Percentiles rank a stretch among this genome's conserved stretches.
phyloP scores from a whole-genome alignment of 1,140 invertebrate genomes.

The Drosophila nigromelanica region DNA sequence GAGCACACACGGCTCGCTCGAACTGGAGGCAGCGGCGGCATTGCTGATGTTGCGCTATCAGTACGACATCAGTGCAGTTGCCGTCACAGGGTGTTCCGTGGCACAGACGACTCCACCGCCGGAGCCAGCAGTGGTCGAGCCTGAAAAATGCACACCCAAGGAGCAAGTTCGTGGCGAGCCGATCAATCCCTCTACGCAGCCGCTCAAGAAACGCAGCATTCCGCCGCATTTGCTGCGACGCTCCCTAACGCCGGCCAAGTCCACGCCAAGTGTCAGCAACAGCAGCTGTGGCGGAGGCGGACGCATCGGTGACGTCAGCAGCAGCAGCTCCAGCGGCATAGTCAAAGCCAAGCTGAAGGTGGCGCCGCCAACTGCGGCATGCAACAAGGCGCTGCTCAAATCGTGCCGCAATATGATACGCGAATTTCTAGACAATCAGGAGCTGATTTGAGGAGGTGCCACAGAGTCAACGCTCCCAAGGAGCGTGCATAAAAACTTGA shows the following conservation, averaged over 20 bases:
- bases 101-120: constrained; percentile 12
- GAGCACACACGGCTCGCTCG: constrained; percentile 28
- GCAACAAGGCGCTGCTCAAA: constrained; percentile 57
- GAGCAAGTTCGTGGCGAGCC: constrained; percentile 35
- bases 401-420: constrained; percentile 71
- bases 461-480: not conserved
- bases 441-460: constrained; percentile 35
- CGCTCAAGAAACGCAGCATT: constrained; percentile 60
- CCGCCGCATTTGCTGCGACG: constrained; percentile 52
- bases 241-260: constrained; percentile 43
- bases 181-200: constrained; percentile 26
- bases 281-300: not conserved
- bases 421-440: constrained; percentile 64
- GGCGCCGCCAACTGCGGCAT: not conserved
- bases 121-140: not conserved
- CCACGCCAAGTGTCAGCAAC: not conserved
- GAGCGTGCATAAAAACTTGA: not conserved
- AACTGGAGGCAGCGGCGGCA: constrained; percentile 67
- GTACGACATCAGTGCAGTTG: constrained; percentile 20
- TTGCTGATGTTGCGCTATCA: constrained; percentile 68
- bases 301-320: too few relatives aligned
- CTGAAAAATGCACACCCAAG: constrained; percentile 48
- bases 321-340: constrained; percentile 5
- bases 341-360: constrained; percentile 46
- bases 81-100: not conserved